Base-by-base conservation (phyloP, 2,797 vertebrate genomes). In the Enteromius thamalakanensis region DNA sequence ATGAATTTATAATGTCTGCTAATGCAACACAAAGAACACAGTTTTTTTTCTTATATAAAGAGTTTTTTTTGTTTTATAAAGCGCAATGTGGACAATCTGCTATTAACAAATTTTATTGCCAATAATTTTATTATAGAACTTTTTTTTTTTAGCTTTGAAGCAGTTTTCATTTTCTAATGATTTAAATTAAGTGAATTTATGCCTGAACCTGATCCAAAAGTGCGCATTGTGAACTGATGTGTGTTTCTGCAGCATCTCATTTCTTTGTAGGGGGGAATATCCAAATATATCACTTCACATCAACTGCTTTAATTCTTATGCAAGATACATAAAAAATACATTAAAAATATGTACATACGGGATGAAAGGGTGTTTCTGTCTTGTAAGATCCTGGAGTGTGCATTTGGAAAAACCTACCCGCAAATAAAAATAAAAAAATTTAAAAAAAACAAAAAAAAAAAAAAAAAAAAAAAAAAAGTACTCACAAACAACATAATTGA, bases 351-450 rank as follows among this genome's bases (percentile, higher is more conserved):
- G 14, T 75, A 90, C 92, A 76, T 93, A 95, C 94, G 84, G 88
- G 85, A 86, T 32, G 86, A 77, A 75, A 81, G 67, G 79, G 85
- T 49, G n/a, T 88, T 92, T 60, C 17, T 87, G 91, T 94, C 94
- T 84, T 90, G 70, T 23, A 93, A 84, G 67, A 92, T 90, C 84
- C 69, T 91, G 17, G 91, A 89, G 76, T 79, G 84, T 51, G 91
- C 91, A 21, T 90, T 92, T 68, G 95, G 94, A 90, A 97, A 97
- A 72, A 87, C 94, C 97, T 98, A 72, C 3, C 19, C 64, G 8
- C 3, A 62, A 76, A 60, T 14, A 29, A 29, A 26, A 14, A 76
- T 6, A 11, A 5, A n/a, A 53, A 3, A 8, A 10, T 55, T 53
- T n/a, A n/a, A n/a, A 51, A 19, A n/a, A n/a, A n/a, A n/a, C n/a